Conservation (phyloP, 2,888 invertebrate species). For the Microctonus hyperodae region DNA sequence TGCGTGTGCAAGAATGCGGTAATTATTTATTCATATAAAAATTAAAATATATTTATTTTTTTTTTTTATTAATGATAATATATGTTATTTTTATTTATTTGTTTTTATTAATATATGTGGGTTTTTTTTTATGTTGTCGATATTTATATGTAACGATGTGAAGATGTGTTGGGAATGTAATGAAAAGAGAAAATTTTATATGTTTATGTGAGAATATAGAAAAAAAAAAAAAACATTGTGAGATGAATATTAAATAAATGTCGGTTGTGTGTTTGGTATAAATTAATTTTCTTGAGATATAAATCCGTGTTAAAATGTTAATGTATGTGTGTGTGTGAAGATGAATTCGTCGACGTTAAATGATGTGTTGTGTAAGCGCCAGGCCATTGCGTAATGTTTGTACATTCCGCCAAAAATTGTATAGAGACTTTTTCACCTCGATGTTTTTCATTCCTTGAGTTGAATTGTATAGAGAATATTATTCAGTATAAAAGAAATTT, state of each 20-base stretch:
- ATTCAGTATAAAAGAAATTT: not conserved
- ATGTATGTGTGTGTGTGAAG: no score
- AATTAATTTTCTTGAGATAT: not conserved
- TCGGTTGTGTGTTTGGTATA: no score
- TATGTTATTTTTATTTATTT: not conserved
- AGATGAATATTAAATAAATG: no score
- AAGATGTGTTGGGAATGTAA: not conserved
- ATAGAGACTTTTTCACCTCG: not conserved
- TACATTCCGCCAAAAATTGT: conserved; percentile 27
- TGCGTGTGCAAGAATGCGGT: conserved; percentile 40
- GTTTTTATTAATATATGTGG: not conserved
- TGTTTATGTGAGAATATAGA: not conserved
- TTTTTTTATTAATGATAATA: not conserved
- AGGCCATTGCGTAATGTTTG: conserved; percentile 20
- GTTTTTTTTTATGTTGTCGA: no score
- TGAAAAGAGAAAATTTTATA: not conserved
- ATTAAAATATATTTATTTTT: conserved; percentile 2
- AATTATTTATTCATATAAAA: conserved; percentile 34
- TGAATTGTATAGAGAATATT: not conserved
- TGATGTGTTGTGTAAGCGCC: conserved; percentile 21
- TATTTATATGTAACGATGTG: not conserved
- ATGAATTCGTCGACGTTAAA: conserved; percentile 10
- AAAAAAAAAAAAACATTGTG: no score
- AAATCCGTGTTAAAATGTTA: not conserved
- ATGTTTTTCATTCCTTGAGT: not conserved